These are phyloP conservation scores for Pemphredon lugubris DNA, from an alignment of 2,888 invertebrate genomes.

Conservation along the genomic window DNA sequence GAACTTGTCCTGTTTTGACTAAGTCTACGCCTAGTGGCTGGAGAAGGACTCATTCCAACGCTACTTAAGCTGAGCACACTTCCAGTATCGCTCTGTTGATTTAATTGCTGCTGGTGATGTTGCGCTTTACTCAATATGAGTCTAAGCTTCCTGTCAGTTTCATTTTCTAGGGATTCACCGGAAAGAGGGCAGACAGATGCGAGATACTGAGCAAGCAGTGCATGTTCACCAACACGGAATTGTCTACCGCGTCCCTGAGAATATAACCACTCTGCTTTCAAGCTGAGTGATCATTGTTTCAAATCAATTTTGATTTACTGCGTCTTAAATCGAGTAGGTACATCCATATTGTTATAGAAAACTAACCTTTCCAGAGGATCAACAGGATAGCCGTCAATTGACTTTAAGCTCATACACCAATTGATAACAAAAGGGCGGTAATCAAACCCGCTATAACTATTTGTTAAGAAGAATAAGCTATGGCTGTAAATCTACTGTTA, in stretches of 20 bases:
- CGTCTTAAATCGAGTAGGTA: slow-evolving; percentile 27
- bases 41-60: slow-evolving; percentile 80
- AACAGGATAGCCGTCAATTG: slow-evolving; percentile 94
- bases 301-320: slow-evolving; percentile 41
- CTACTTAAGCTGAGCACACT: slow-evolving; percentile 73
- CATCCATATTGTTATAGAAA: slow-evolving; percentile 24
- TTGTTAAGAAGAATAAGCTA: slow-evolving; percentile 78
- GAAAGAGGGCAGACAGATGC: slow-evolving; percentile 92
- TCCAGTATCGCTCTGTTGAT: slow-evolving; percentile 84
- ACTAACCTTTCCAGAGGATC: slow-evolving; percentile 94
- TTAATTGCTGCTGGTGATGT: slow-evolving; percentile 92
- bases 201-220: slow-evolving; percentile 90
- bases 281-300: slow-evolving; percentile 82
- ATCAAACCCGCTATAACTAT: slow-evolving; percentile 89
- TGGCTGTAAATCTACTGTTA: slow-evolving; percentile 54
- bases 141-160: slow-evolving; percentile 92
- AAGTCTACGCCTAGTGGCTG: slow-evolving; percentile 81
- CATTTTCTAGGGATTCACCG: slow-evolving; percentile 91
- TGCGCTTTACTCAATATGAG: slow-evolving; percentile 94
- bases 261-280: slow-evolving; percentile 97
- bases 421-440: slow-evolving; percentile 96
- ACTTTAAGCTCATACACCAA: slow-evolving; percentile 94
- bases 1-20: slow-evolving; percentile 80
- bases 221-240: slow-evolving; percentile 92
- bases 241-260: slow-evolving; percentile 96